These are phyloP conservation scores for Brachyhypopomus occidentalis DNA, from an alignment of 2,113 vertebrate species.

Conservation along the genomic window DNA sequence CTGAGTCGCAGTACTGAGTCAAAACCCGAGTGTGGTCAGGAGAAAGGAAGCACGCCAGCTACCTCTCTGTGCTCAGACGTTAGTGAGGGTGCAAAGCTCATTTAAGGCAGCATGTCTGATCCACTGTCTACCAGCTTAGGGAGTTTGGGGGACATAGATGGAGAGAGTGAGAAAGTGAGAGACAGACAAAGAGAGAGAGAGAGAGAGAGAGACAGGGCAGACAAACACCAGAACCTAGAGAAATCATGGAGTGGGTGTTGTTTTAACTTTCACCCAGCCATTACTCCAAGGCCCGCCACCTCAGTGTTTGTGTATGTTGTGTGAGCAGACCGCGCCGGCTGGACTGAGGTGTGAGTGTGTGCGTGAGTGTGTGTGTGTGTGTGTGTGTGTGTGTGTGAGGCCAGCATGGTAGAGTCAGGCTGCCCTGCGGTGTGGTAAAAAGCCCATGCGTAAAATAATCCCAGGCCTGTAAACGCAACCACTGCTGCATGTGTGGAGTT, in stretches of 20 bases:
- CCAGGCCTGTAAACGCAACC: conserved; percentile 63
- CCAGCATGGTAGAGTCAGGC: conserved; percentile 56
- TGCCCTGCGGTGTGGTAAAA: conserved; percentile 62
- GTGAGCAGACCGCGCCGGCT: conserved; percentile 28
- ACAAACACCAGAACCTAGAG: conserved; percentile 21
- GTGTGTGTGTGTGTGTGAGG: conserved; percentile 1
- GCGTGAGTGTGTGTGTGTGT: conserved; percentile 3
- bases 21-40: neutral
- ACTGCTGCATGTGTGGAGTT: conserved; percentile 59
- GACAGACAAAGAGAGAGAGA: neutral
- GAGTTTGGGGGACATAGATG: neutral
- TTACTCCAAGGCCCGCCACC: conserved; percentile 33
- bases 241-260: conserved; percentile 26
- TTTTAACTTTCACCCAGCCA: conserved; percentile 35
- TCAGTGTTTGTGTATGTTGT: conserved; percentile 35
- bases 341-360: neutral
- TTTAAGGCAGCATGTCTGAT: neutral
- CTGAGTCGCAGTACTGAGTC: conserved; percentile 45
- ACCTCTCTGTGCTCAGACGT: neutral
- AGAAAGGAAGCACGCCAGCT: neutral
- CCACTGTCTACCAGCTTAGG: neutral
- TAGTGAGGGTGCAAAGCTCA: neutral
- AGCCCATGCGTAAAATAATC: conserved; percentile 66
- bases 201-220: neutral
- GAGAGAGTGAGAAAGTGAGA: neutral